A percentile compares a stretch with the other conserved stretches of the same genome.
phyloP scores from a whole-genome alignment of 2,113 vertebrate genomes.

The Hyperopisus bebe region DNA sequence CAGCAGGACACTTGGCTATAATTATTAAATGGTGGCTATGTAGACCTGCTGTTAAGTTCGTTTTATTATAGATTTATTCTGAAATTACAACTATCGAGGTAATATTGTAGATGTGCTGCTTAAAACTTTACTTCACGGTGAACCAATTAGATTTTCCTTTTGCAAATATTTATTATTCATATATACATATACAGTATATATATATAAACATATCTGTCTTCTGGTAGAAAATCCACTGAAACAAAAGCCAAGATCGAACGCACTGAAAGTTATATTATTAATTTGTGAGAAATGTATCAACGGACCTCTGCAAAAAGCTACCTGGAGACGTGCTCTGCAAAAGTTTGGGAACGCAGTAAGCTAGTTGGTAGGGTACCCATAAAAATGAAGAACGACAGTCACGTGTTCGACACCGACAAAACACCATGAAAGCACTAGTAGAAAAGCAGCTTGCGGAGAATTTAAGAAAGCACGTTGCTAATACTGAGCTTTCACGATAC shows the following conservation, averaged over 20 bases:
- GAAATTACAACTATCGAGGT: not conserved
- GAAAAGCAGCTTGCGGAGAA: not conserved
- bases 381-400: slow-evolving; percentile 12
- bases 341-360: slow-evolving; percentile 35
- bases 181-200: not conserved
- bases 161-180: not conserved
- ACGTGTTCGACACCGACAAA: not conserved
- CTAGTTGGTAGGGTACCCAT: slow-evolving; percentile 30
- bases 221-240: not conserved
- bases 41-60: not conserved
- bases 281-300: not conserved
- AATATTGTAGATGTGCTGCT: not conserved
- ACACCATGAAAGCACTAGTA: not conserved
- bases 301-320: not conserved
- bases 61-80: not conserved
- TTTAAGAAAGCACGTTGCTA: not conserved
- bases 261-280: not conserved
- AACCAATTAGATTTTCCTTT: not conserved
- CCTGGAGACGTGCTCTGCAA: slow-evolving; percentile 25
- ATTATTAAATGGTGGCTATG: not conserved
- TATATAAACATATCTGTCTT: not conserved
- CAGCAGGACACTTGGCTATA: not conserved
- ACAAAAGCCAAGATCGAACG: not conserved
- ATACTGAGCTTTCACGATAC: not conserved
- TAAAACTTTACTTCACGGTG: not conserved